Percentiles rank a stretch among this genome's conserved stretches.
Evolutionary conservation across 2,888 invertebrate genomes (phyloP).

Genomic region (Philonicus albiceps): DNA sequence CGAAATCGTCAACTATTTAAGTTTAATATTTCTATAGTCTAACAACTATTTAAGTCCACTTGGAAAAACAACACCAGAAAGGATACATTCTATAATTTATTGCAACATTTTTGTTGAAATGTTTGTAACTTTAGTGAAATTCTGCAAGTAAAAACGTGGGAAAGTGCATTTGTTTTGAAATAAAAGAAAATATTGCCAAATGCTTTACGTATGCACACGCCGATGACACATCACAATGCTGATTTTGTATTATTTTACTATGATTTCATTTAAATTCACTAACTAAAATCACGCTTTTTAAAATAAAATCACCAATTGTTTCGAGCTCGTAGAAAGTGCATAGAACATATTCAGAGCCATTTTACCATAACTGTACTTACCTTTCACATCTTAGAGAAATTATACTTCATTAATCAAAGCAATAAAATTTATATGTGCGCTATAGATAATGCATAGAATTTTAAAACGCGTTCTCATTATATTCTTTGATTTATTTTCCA

Average conservation of each 20-base stretch:
- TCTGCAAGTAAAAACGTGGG: not conserved
- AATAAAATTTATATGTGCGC: slow-evolving; percentile 5
- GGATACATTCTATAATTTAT: not conserved
- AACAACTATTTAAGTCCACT: not conserved
- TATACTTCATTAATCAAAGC: slow-evolving; percentile 13
- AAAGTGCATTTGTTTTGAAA: not conserved
- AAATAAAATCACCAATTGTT: slow-evolving; percentile 21
- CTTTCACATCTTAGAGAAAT: slow-evolving; percentile 4
- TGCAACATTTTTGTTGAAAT: not conserved
- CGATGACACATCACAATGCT: not conserved
- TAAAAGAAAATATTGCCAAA: not conserved
- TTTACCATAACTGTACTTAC: slow-evolving; percentile 1
- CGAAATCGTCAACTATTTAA: no score
- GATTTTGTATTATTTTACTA: not conserved
- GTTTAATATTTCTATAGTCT: not conserved
- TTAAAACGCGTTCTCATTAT: not conserved
- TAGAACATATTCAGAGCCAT: slow-evolving; percentile 20
- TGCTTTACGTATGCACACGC: not conserved
- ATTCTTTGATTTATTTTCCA: not conserved
- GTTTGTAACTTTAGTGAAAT: not conserved
- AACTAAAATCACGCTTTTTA: slow-evolving; percentile 18
- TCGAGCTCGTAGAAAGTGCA: not conserved
- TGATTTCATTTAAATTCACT: not conserved
- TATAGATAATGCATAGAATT: not conserved
- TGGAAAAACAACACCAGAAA: not conserved